These are phyloP conservation scores for Homarus americanus DNA, from an alignment of 1,140 invertebrate genomes.

Conservation along the genomic window DNA sequence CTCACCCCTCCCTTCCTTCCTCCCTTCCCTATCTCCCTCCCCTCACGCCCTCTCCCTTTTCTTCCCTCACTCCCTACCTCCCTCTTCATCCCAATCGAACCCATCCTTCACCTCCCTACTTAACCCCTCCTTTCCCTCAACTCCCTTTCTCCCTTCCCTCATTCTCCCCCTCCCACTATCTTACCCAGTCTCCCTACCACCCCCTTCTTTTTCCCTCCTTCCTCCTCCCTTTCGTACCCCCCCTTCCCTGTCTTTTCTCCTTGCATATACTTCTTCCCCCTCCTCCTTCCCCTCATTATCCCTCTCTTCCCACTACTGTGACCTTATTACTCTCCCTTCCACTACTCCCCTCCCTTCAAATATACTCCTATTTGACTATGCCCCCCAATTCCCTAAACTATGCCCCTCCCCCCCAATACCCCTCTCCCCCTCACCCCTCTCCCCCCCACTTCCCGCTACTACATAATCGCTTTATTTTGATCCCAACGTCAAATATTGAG, in stretches of 20 bases:
- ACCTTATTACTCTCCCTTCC: too few species aligned
- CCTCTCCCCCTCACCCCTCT: neutral
- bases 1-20: neutral
- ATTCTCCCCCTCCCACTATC: neutral
- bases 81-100: too few species aligned
- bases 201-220: too few species aligned
- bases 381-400: too few species aligned
- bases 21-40: neutral
- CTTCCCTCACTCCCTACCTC: neutral
- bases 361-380: too few species aligned
- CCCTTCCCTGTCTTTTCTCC: too few species aligned
- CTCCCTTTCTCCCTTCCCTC: neutral
- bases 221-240: too few species aligned
- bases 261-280: too few species aligned
- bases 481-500: conserved; percentile 2
- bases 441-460: neutral
- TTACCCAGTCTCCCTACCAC: too few species aligned
- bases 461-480: conserved; percentile 8
- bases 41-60: neutral
- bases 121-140: neutral
- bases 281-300: too few species aligned
- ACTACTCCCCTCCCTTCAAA: too few species aligned
- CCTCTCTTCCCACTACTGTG: too few species aligned
- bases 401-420: neutral
- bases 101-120: neutral